Evolutionary conservation across 1,140 invertebrate species (phyloP), one percentile per base, ranked within the genome.

Genomic region (Maniola jurtina): DNA sequence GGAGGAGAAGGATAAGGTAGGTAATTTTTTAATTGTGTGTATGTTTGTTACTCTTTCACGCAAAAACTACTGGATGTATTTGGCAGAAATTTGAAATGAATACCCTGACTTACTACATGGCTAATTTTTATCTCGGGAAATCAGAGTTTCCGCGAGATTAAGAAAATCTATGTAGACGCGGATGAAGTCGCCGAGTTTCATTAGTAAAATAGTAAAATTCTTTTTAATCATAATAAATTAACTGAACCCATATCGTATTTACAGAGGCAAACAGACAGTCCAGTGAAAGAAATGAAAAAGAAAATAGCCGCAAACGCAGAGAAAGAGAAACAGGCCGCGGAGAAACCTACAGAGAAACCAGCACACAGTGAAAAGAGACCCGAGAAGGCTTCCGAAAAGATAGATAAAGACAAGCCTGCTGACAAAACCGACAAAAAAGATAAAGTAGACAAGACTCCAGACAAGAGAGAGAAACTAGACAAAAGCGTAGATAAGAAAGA

Each of bases 231-330:
- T n/a, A n/a, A n/a, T n/a, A n/a, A n/a, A n/a, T n/a, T n/a, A 48
- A 56, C 34, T 14, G 50, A 52, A 9, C 9, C 9, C 0, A 45
- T 8, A 45, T 56, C n/a, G 40, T 40, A 25, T 25, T 33, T 14
- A 1, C 77, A 83, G 79, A 80, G 73, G 62, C 75, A 81, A 61
- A 73, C 80, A 6, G 82, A 85, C 60, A 87, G 79, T 64, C 87
- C 87, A 10, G 86, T 84, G 3, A 89, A 88, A 73, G 86, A 89
- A 33, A 88, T 87, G 81, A 89, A 88, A 70, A 89, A 89, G 75
- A 89, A 89, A 78, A 77, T 87, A 69, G 84, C 84, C 0, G 85
- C 80, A 0, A 85, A 88, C 58, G 84, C 85, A 0, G 87, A 87
- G 56, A 88, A 89, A 66, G 86, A 89, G 56, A 89, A 88, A 61